These are phyloP conservation scores for Callorhinus ursinus DNA, from an alignment of 2,113 vertebrate genomes.

Conservation along the genomic window DNA sequence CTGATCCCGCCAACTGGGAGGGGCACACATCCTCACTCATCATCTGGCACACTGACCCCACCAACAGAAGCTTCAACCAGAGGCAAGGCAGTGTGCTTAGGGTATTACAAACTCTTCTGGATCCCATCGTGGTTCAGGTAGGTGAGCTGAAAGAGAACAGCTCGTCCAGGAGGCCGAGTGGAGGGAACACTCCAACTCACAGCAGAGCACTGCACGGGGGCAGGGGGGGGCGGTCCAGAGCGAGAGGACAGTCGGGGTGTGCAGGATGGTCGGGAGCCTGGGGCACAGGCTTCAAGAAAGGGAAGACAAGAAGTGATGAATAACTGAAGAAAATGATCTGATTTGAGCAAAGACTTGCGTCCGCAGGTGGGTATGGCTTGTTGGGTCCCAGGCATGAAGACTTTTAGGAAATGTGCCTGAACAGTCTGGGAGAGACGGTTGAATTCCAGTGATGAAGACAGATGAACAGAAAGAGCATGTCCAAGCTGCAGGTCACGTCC, in stretches of 20 bases:
- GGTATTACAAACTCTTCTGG: background rate
- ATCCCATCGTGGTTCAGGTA: background rate
- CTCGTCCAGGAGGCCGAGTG: background rate
- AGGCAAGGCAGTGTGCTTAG: background rate
- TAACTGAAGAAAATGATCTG: background rate
- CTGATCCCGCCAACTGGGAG: background rate
- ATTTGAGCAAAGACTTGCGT: background rate
- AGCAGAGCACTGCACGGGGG: no score
- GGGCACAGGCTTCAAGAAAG: background rate
- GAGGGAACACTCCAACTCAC: rapidly evolving
- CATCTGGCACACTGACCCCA: background rate
- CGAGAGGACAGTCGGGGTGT: background rate
- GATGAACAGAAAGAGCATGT: background rate
- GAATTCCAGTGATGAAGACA: background rate
- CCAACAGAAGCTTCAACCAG: background rate
- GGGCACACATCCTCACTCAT: background rate
- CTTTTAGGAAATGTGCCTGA: background rate
- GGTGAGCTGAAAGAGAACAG: background rate
- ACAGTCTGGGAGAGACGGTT: background rate
- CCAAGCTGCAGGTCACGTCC: background rate
- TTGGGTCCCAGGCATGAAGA: background rate
- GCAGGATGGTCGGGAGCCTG: background rate
- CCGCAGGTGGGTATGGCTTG: background rate
- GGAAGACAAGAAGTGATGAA: background rate
- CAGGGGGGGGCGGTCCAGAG: background rate